Evolutionary conservation across 2,797 vertebrate species (phyloP).

Genomic region (Pygocentrus nattereri): DNA sequence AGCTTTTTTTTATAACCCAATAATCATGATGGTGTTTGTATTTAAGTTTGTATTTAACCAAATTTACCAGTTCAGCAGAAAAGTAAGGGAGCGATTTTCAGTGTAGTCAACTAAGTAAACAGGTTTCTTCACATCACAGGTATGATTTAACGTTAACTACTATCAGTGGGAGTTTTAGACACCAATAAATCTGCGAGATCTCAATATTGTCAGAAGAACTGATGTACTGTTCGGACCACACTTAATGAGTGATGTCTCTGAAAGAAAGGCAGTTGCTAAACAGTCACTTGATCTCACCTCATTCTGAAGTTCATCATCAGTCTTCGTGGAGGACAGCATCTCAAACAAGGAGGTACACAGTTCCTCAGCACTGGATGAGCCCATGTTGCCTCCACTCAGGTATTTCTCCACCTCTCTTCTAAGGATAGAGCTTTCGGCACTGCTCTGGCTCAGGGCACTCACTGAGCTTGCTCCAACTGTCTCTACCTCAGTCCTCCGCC

Average conservation of each 20-base stretch:
- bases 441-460: constrained; percentile 66
- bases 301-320: constrained; percentile 94
- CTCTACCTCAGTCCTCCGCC: constrained; percentile 66
- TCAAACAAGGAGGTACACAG: constrained; percentile 94
- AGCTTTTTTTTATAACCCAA: too few relatives aligned
- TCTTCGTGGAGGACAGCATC: constrained; percentile 92
- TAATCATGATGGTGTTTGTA: too few relatives aligned
- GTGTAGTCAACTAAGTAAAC: background rate
- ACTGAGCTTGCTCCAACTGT: constrained; percentile 57
- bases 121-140: background rate
- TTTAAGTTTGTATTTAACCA: too few relatives aligned
- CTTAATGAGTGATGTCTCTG: background rate
- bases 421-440: constrained; percentile 82
- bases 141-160: background rate
- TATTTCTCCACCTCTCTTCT: constrained; percentile 91
- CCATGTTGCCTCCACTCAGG: constrained; percentile 82
- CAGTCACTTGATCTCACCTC: constrained; percentile 81
- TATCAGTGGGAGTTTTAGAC: background rate
- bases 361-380: constrained; percentile 89
- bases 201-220: background rate
- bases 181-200: background rate
- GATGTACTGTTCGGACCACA: background rate
- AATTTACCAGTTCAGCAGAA: background rate
- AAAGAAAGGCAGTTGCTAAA: background rate
- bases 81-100: background rate